phyloP scores from a whole-genome alignment of 2,113 vertebrate species.

The Oophaga pumilio region DNA sequence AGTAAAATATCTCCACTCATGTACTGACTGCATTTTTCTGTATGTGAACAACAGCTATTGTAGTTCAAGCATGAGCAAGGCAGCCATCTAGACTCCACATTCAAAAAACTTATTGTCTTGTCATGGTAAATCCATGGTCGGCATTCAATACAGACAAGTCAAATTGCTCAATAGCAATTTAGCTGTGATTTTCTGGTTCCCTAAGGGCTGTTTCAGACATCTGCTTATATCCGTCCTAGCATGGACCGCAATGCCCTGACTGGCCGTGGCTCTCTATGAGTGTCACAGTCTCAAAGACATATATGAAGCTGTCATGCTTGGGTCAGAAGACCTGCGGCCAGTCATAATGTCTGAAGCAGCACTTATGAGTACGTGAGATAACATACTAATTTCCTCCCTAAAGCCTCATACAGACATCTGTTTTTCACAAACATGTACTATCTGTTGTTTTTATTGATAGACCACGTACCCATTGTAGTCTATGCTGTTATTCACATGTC shows the following conservation, averaged over 20 bases:
- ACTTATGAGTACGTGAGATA: neutral
- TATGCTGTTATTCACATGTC: too few relatives aligned
- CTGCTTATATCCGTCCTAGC: too few relatives aligned
- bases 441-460: too few relatives aligned
- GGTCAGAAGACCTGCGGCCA: too few relatives aligned
- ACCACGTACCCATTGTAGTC: too few relatives aligned
- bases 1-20: constrained; percentile 25
- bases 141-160: constrained; percentile 14
- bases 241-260: too few relatives aligned
- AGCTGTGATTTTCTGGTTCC: neutral
- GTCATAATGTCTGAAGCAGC: too few relatives aligned
- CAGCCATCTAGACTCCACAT: constrained; percentile 49
- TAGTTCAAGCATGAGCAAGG: constrained; percentile 27
- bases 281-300: too few relatives aligned
- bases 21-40: constrained; percentile 38
- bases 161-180: constrained; percentile 1
- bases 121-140: neutral
- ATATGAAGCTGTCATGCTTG: too few relatives aligned
- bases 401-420: neutral
- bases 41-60: constrained; percentile 39
- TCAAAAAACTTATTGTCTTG: constrained; percentile 23
- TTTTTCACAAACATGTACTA: too few relatives aligned
- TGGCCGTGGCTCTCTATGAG: too few relatives aligned
- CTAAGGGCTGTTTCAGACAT: too few relatives aligned
- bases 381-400: neutral